Evolutionary conservation across 1,140 invertebrate genomes (phyloP).

Genomic region (Leucophenga varia): DNA sequence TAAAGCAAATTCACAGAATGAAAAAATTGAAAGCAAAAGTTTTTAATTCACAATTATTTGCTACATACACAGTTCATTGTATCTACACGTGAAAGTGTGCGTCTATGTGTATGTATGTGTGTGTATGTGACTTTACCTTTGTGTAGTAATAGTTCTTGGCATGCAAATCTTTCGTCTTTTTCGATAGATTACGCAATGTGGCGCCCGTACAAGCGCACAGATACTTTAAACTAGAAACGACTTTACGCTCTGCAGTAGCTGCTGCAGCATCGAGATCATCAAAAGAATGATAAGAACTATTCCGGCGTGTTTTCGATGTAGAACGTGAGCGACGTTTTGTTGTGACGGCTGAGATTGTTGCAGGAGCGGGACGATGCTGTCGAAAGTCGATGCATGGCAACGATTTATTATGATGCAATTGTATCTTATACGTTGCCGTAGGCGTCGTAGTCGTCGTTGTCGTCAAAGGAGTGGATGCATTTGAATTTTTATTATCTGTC

Average conservation of each 20-base stretch:
- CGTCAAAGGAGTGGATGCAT: too few species aligned
- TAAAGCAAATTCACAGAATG: too few species aligned
- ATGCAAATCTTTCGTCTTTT: constrained; percentile 51
- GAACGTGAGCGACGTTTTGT: constrained; percentile 25
- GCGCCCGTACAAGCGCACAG: constrained; percentile 49
- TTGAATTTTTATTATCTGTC: too few species aligned
- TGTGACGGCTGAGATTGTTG: constrained; percentile 2
- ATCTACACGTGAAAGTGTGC: too few species aligned
- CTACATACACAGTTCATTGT: too few species aligned
- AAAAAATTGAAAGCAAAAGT: too few species aligned
- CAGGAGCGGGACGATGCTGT: constrained; percentile 9
- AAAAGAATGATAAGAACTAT: constrained; percentile 47
- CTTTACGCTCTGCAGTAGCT: constrained; percentile 40
- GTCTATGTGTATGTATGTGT: neutral
- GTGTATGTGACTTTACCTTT: constrained; percentile 37
- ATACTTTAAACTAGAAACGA: constrained; percentile 48
- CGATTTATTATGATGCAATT: neutral
- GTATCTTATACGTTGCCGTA: too few species aligned
- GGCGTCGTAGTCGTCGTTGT: constrained; percentile 32
- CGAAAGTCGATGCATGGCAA: constrained; percentile 8
- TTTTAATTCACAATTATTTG: too few species aligned
- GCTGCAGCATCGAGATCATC: constrained; percentile 44
- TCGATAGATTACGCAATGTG: constrained; percentile 47
- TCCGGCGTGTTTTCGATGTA: constrained; percentile 34
- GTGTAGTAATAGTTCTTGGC: constrained; percentile 51